phyloP scores from a whole-genome alignment of 1,140 invertebrate species.

The Neodiprion pinetum region DNA sequence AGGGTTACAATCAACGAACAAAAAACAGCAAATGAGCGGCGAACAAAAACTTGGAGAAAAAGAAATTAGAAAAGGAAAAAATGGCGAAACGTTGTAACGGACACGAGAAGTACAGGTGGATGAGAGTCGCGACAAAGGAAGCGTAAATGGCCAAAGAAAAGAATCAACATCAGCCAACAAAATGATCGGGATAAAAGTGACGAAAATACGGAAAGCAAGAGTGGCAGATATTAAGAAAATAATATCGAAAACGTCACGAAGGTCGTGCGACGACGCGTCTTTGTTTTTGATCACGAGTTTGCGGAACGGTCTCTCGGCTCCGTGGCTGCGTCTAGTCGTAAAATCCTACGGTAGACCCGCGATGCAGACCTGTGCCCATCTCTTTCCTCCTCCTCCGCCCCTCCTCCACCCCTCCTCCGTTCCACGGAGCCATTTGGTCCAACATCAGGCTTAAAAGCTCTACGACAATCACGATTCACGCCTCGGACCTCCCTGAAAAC shows the following conservation, averaged over 20 bases:
- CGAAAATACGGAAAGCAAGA: neutral
- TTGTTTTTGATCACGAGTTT: conserved; percentile 1
- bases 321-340: neutral
- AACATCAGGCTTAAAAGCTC: neutral
- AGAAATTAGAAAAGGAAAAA: no score
- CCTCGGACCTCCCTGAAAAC: conserved; percentile 3
- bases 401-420: neutral
- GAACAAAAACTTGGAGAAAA: no score
- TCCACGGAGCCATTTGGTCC: neutral
- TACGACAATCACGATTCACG: conserved; percentile 1
- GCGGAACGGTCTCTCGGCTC: neutral
- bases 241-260: neutral
- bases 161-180: no score
- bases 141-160: no score
- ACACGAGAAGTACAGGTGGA: no score
- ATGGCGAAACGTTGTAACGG: no score
- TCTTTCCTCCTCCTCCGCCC: no score
- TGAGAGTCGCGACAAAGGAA: no score
- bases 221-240: neutral
- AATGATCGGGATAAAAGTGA: neutral
- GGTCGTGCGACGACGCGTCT: neutral
- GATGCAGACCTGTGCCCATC: neutral
- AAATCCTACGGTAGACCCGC: neutral
- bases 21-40: no score
- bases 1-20: no score